These are phyloP conservation scores for Carpatolechia fugitivella DNA, from an alignment of 2,888 invertebrate genomes.

Conservation along the genomic window DNA sequence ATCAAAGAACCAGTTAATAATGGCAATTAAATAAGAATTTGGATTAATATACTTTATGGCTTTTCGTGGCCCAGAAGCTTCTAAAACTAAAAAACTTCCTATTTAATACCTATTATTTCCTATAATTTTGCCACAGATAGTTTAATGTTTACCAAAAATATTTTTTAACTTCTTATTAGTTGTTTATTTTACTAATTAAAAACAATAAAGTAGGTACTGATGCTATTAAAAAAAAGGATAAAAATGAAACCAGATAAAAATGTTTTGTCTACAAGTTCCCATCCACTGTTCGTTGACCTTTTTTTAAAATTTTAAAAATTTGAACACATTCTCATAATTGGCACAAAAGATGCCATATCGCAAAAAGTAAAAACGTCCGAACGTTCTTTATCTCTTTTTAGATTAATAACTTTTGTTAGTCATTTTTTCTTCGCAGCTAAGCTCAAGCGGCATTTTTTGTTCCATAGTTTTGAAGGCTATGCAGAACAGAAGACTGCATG, in stretches of 20 bases:
- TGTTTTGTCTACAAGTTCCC: slow-evolving; percentile 50
- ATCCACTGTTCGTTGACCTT: slow-evolving; percentile 50
- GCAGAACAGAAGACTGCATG: slow-evolving; percentile 34
- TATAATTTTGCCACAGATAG: no score
- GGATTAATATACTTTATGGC: no score
- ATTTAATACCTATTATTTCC: no score
- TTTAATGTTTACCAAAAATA: no score
- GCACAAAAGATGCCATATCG: slow-evolving; percentile 72
- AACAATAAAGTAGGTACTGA: no score
- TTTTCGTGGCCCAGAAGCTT: no score
- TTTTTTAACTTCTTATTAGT: no score
- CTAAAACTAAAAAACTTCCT: no score
- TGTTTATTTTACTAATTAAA: no score
- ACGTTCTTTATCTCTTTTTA: slow-evolving; percentile 64
- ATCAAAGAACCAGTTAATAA: no score
- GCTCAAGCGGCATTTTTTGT: slow-evolving; percentile 55
- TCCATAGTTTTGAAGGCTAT: slow-evolving; percentile 49
- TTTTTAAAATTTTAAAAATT: slow-evolving; percentile 41
- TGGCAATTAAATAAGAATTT: no score
- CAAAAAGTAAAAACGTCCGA: slow-evolving; percentile 52
- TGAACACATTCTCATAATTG: slow-evolving; percentile 65
- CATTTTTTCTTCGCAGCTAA: slow-evolving; percentile 58
- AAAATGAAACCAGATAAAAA: slow-evolving; percentile 16
- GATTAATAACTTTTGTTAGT: slow-evolving; percentile 63
- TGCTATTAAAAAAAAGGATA: no score